phyloP scores from a whole-genome alignment of 2,888 invertebrate species.

The Choristoneura rosaceana region DNA sequence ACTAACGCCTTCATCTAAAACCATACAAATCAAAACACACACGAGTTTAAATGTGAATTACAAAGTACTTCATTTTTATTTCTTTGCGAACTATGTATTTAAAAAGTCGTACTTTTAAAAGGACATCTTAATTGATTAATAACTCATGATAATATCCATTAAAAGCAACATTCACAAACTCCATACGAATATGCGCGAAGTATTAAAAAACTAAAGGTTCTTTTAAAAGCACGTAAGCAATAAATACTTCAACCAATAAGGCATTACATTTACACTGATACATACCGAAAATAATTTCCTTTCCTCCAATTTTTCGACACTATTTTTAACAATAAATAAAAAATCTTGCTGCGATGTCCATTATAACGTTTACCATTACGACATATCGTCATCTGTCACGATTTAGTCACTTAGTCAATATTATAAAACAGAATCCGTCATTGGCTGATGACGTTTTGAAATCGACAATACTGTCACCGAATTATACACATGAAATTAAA shows the following conservation, averaged over 20 bases:
- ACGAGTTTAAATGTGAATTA: not conserved
- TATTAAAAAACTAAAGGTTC: not conserved
- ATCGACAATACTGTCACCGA: conserved; percentile 36
- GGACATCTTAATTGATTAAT: not conserved
- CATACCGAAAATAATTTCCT: not conserved
- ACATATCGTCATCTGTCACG: not conserved
- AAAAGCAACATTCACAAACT: not conserved
- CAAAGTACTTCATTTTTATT: not conserved
- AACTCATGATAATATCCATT: not conserved
- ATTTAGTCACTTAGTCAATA: conserved; percentile 16
- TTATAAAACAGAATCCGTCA: not conserved
- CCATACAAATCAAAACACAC: not conserved
- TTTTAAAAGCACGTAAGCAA: not conserved
- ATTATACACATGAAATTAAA: conserved; percentile 45
- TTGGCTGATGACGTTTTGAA: conserved; percentile 5
- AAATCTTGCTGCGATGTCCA: conserved; percentile 11
- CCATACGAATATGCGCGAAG: not conserved
- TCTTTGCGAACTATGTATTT: not conserved
- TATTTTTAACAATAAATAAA: conserved; percentile 1
- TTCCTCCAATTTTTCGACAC: not conserved
- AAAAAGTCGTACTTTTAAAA: not conserved
- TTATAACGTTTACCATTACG: not conserved
- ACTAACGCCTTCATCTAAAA: not conserved
- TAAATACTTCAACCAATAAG: not conserved
- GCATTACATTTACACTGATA: not conserved